A percentile compares a stretch with the other conserved stretches of the same genome.
phyloP scores from a whole-genome alignment of 2,113 vertebrate genomes.

The Meles meles region DNA sequence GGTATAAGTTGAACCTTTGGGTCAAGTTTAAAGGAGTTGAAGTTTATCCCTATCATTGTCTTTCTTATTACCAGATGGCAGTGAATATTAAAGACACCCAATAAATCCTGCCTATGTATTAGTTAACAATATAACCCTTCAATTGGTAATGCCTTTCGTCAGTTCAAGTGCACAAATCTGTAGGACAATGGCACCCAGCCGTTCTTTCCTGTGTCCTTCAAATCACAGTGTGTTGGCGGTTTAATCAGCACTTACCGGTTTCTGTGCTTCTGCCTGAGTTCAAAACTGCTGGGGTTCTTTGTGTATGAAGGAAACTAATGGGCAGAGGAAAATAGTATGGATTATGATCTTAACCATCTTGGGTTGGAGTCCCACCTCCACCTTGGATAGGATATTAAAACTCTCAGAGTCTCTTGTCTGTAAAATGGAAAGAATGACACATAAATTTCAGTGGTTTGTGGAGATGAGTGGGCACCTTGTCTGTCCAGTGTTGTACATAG shows the following conservation, averaged over 20 bases:
- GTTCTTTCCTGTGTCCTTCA: neutral
- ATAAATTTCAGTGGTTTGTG: neutral
- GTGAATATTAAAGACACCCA: neutral
- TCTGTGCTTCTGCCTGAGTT: neutral
- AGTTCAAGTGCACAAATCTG: neutral
- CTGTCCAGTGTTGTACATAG: rapidly evolving
- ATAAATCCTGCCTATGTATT: neutral
- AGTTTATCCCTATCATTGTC: neutral
- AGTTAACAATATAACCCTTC: too few species aligned
- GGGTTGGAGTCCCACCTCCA: neutral
- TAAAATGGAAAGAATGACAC: neutral
- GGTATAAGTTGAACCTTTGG: neutral
- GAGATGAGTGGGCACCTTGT: rapidly evolving
- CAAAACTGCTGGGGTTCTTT: neutral
- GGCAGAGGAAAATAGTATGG: neutral
- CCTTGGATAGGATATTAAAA: neutral
- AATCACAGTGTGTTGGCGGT: neutral
- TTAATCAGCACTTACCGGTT: rapidly evolving
- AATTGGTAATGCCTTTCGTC: neutral
- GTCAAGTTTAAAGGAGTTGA: neutral
- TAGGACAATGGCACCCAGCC: neutral
- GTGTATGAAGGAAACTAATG: neutral
- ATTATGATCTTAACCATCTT: rapidly evolving
- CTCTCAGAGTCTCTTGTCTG: neutral
- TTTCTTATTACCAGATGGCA: neutral